Evolutionary conservation across 2,113 vertebrate genomes (phyloP).

Genomic region (Platycercus adscitus): DNA sequence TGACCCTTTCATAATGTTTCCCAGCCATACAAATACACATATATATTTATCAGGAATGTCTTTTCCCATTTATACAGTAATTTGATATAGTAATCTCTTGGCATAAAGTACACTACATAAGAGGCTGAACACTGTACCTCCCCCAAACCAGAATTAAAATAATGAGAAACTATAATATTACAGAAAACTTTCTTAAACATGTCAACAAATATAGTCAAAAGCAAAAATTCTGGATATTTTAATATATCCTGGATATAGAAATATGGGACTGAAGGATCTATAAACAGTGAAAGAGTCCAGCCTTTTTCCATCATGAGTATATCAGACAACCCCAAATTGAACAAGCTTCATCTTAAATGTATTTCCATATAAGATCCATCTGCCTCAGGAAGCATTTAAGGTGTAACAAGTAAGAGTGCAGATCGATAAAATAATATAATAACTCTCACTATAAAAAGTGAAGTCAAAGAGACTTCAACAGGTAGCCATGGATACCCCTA

Average conservation of each 20-base stretch:
- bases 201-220: not conserved
- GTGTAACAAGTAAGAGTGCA: not conserved
- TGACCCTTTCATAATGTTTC: slow-evolving; percentile 27
- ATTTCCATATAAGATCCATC: not conserved
- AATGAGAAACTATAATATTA: slow-evolving; percentile 26
- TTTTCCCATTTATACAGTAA: slow-evolving; percentile 29
- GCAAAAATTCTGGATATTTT: not conserved
- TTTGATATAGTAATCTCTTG: slow-evolving; percentile 2
- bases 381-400: not conserved
- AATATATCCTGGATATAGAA: not conserved
- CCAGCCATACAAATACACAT: not conserved
- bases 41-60: slow-evolving; percentile 16
- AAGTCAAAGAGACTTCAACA: not conserved
- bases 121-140: not conserved
- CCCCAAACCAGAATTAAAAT: not conserved
- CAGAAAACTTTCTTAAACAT: not conserved
- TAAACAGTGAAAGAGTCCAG: not conserved
- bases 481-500: not conserved
- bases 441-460: not conserved
- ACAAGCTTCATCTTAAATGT: not conserved
- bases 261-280: not conserved
- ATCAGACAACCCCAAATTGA: not conserved
- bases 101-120: not conserved
- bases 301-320: not conserved
- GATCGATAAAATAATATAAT: not conserved